Percentiles rank a stretch among this genome's conserved stretches.
These are phyloP conservation scores for Eristalis pertinax DNA, from an alignment of 2,888 invertebrate genomes.

Conservation along the genomic window DNA sequence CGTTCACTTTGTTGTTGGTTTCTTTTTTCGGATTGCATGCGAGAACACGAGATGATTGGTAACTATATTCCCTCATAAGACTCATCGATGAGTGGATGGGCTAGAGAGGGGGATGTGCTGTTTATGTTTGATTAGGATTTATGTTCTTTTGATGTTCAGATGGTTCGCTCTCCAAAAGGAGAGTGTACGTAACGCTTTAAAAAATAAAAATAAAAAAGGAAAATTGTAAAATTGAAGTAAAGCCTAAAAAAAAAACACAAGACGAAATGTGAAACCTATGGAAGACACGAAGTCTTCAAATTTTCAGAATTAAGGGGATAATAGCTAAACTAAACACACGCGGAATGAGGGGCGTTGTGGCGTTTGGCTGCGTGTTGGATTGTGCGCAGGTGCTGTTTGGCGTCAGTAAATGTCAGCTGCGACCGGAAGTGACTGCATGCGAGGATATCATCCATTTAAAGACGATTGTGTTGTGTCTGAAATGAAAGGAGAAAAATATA, in stretches of 20 bases:
- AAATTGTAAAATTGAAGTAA: not conserved
- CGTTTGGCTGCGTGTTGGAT: not conserved
- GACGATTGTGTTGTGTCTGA: not conserved
- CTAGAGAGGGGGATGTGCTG: conserved; percentile 18
- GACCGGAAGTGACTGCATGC: not conserved
- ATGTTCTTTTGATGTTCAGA: conserved; percentile 19
- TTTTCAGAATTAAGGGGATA: not conserved
- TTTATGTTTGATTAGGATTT: conserved; percentile 18
- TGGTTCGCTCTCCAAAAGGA: conserved; percentile 57
- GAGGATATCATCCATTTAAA: not conserved
- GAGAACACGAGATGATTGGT: conserved; percentile 56
- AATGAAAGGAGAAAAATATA: not conserved
- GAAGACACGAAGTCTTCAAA: not conserved
- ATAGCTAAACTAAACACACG: not conserved
- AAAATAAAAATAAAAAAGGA: conserved; percentile 13
- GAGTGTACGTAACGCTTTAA: conserved; percentile 47
- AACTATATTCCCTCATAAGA: conserved; percentile 42
- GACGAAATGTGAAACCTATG: not conserved
- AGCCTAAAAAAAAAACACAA: not conserved
- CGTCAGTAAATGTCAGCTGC: not conserved
- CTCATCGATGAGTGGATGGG: conserved; percentile 51
- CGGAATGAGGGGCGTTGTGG: not conserved
- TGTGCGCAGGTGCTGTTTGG: not conserved
- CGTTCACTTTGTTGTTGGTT: conserved; percentile 50
- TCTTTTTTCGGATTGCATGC: conserved; percentile 30